Evolutionary conservation across 1,140 invertebrate species (phyloP).

Genomic region (Drosophila sp.): DNA sequence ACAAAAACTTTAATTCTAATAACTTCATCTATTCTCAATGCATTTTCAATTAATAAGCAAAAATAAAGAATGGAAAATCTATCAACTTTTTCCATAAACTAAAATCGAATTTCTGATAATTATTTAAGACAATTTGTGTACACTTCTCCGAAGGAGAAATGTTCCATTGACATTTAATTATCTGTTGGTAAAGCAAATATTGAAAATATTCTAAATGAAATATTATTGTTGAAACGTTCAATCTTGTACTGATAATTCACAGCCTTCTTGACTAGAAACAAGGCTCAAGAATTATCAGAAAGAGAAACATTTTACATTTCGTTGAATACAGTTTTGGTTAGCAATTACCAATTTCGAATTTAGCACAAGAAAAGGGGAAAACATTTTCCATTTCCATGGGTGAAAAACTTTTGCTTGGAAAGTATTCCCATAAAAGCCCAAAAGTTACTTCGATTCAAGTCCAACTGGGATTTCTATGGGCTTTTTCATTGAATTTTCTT

Average conservation of each 20-base stretch:
- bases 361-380: conserved; percentile 3
- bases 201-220: conserved; percentile 65
- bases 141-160: conserved; percentile 59
- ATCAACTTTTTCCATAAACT: conserved; percentile 6
- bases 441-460: conserved; percentile 25
- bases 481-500: conserved; percentile 29
- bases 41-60: conserved; percentile 17
- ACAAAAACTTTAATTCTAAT: conserved; percentile 11
- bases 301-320: conserved; percentile 79
- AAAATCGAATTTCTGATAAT: conserved; percentile 30
- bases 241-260: conserved; percentile 57
- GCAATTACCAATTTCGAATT: conserved; percentile 49
- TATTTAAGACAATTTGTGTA: conserved; percentile 34
- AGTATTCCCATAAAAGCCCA: conserved; percentile 57
- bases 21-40: conserved; percentile 30
- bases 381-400: conserved; percentile 1
- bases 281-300: conserved; percentile 26
- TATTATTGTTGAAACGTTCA: conserved; percentile 71
- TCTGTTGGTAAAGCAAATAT: conserved; percentile 46
- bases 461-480: conserved; percentile 45
- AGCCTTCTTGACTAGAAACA: not conserved
- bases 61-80: not conserved
- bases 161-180: conserved; percentile 31
- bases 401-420: conserved; percentile 38
- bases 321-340: conserved; percentile 63